Conservation (phyloP, 2,888 invertebrate genomes). For the Hemithea aestivaria region DNA sequence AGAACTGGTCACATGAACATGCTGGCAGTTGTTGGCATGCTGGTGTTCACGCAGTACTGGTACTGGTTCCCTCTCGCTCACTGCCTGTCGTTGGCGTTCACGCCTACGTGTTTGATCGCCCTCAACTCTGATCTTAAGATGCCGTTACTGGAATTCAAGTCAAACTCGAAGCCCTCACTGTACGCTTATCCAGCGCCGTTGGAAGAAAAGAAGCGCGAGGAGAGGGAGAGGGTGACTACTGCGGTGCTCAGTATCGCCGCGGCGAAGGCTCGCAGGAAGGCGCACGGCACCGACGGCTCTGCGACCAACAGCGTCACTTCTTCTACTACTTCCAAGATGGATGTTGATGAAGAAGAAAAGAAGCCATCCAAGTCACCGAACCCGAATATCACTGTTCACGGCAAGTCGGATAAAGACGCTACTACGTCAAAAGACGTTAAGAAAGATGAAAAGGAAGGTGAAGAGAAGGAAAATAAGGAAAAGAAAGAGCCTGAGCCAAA, state of each 20-base stretch:
- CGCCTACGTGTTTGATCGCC: conserved; percentile 96
- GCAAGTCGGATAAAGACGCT: conserved; percentile 66
- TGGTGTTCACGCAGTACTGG: conserved; percentile 99
- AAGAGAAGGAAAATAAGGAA: conserved; percentile 68
- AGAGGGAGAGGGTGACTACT: conserved; percentile 98
- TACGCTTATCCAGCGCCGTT: conserved; percentile 98
- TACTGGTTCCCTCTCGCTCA: conserved; percentile 99
- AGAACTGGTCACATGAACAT: conserved; percentile 98
- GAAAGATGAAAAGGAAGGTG: conserved; percentile 71
- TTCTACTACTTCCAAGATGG: conserved; percentile 89
- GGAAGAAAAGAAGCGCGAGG: conserved; percentile 99
- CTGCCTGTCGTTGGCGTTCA: conserved; percentile 96
- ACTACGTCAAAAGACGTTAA: conserved; percentile 67
- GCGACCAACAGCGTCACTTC: conserved; percentile 78
- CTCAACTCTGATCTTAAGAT: conserved; percentile 95
- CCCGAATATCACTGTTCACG: conserved; percentile 72
- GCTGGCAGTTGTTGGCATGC: conserved; percentile 97
- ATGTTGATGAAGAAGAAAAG: conserved; percentile 86
- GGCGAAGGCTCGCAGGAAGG: conserved; percentile 92
- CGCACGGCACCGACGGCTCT: conserved; percentile 83
- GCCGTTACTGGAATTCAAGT: conserved; percentile 95
- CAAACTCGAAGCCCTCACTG: conserved; percentile 94
- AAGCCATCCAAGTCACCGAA: conserved; percentile 70
- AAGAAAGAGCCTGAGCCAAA: conserved; percentile 94
- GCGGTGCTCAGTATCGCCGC: conserved; percentile 97